A percentile compares a stretch with the other conserved stretches of the same genome.
Conservation (phyloP, 2,797 vertebrate genomes). For the Gymnothorax reevesii region DNA sequence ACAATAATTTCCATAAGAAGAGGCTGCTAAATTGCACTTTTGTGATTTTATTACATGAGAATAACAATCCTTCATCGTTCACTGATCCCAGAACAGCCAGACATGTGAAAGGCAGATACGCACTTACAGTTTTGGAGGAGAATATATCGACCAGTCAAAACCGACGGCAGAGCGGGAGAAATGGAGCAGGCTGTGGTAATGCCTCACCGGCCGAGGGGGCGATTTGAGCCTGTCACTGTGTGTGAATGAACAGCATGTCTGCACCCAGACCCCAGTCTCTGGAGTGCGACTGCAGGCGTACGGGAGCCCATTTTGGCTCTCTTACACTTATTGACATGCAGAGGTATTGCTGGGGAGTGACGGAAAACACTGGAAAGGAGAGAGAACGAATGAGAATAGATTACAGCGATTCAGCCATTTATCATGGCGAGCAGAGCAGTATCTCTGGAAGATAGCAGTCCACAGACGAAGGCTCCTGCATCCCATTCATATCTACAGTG, state of each 20-base stretch:
- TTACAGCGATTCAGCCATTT: constrained; percentile 71
- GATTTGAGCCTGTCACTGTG: constrained; percentile 14
- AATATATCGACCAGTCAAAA: neutral
- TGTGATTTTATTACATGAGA: too few relatives aligned
- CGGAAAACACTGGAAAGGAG: constrained; percentile 55
- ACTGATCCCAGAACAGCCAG: too few relatives aligned
- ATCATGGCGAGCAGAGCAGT: constrained; percentile 69
- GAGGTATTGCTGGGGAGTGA: constrained; percentile 28
- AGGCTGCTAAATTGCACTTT: too few relatives aligned
- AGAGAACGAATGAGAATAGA: constrained; percentile 69
- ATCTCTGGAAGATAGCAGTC: constrained; percentile 24
- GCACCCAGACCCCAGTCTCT: neutral
- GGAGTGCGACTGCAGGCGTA: constrained; percentile 16
- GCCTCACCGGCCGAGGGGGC: constrained; percentile 3
- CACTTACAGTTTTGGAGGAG: too few relatives aligned
- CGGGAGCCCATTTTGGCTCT: constrained; percentile 36
- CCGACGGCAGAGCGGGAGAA: constrained; percentile 7
- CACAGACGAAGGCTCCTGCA: constrained; percentile 22
- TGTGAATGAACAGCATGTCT: constrained; percentile 19
- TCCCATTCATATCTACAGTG: constrained; percentile 22
- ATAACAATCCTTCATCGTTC: too few relatives aligned
- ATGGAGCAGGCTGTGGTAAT: neutral
- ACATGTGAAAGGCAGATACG: too few relatives aligned
- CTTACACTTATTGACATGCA: constrained; percentile 22
- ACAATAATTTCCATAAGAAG: too few relatives aligned